Percentiles rank a stretch among this genome's conserved stretches.
These are phyloP conservation scores for Orbicella faveolata DNA, from an alignment of 64 coral and sea anemone genomes.

Conservation along the genomic window DNA sequence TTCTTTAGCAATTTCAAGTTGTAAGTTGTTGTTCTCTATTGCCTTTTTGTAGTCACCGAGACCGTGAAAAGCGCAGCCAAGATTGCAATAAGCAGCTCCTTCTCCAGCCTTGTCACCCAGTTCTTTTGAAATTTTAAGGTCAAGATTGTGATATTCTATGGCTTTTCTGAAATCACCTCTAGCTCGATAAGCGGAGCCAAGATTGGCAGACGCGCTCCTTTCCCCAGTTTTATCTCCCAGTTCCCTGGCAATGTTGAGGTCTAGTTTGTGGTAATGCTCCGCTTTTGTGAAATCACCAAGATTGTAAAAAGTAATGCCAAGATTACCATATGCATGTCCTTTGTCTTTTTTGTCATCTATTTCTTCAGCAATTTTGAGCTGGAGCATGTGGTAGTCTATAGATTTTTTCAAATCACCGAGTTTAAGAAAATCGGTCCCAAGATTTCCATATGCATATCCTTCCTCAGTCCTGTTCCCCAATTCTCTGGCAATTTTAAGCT, in stretches of 20 bases:
- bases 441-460: too few relatives aligned
- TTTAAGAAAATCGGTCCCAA: too few relatives aligned
- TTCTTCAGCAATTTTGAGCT: neutral
- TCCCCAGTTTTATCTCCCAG: neutral
- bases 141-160: neutral
- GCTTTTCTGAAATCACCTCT: neutral
- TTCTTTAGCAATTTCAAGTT: neutral
- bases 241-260: neutral
- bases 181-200: neutral
- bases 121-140: neutral
- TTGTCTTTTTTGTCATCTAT: neutral
- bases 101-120: too few relatives aligned
- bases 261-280: neutral
- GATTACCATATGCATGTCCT: neutral
- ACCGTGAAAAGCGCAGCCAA: neutral
- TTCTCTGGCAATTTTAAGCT: too few relatives aligned
- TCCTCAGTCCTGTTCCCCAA: too few relatives aligned
- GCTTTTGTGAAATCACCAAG: neutral
- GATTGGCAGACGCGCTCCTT: neutral
- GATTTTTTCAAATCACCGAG: neutral
- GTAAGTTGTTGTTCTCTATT: neutral
- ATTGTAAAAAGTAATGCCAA: neutral
- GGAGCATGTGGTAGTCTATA: neutral
- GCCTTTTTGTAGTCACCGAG: neutral
- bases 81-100: too few relatives aligned